Conservation (phyloP, 2,888 invertebrate genomes). For the Dolichomitus sp. region DNA sequence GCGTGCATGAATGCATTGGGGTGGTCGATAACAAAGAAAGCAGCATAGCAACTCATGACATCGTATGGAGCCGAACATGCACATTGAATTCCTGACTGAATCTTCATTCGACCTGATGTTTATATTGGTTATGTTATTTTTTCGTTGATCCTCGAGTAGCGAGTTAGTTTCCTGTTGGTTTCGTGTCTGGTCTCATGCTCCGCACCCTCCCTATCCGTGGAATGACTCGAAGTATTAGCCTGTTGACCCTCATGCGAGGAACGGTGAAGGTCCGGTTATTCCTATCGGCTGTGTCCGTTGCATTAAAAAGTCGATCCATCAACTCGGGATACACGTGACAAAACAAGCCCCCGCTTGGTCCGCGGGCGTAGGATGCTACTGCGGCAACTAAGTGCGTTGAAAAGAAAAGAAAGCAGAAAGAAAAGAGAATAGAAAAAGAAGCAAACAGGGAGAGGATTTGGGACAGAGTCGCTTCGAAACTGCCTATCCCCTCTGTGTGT, state of each 20-base stretch:
- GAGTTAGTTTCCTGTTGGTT: slow-evolving; percentile 16
- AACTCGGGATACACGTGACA: slow-evolving; percentile 73
- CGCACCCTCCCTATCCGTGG: not conserved
- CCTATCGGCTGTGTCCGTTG: slow-evolving; percentile 77
- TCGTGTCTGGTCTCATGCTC: slow-evolving; percentile 3
- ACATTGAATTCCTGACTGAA: slow-evolving; percentile 36
- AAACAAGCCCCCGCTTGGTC: slow-evolving; percentile 58
- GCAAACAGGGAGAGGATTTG: slow-evolving; percentile 67
- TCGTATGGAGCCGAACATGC: slow-evolving; percentile 6
- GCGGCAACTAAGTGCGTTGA: slow-evolving; percentile 30
- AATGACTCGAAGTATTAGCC: slow-evolving; percentile 45
- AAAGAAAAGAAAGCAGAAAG: slow-evolving; percentile 47
- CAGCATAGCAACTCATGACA: slow-evolving; percentile 9
- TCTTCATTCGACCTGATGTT: slow-evolving; percentile 38
- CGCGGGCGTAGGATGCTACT: slow-evolving; percentile 24
- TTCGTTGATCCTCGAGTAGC: slow-evolving; percentile 48
- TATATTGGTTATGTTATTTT: slow-evolving; percentile 57
- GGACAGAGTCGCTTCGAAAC: slow-evolving; percentile 60
- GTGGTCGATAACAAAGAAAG: slow-evolving; percentile 24
- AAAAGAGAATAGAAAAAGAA: slow-evolving; percentile 39
- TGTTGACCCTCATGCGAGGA: slow-evolving; percentile 34
- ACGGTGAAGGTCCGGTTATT: slow-evolving; percentile 61
- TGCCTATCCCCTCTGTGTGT: slow-evolving; percentile 65
- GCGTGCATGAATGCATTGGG: slow-evolving; percentile 19
- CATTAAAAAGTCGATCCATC: slow-evolving; percentile 84